Percentiles rank a stretch among this genome's conserved stretches.
These are phyloP conservation scores for Listronotus bonariensis DNA, from an alignment of 1,140 invertebrate species.

Conservation along the genomic window DNA sequence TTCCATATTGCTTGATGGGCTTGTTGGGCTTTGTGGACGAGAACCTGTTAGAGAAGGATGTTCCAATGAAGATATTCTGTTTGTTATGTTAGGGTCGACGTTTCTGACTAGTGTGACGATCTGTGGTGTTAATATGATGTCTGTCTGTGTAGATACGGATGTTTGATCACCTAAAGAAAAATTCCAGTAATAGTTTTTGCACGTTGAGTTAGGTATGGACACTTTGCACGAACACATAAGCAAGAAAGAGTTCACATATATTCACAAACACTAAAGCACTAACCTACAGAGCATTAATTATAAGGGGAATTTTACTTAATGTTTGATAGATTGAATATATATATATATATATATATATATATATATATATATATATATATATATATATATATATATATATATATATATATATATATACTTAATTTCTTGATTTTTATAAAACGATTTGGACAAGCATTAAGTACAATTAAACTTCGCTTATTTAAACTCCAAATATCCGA, in stretches of 20 bases:
- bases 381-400: not conserved
- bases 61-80: constrained; percentile 15
- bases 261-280: constrained; percentile 12
- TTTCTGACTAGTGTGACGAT: constrained; percentile 22
- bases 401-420: not conserved
- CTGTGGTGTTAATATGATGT: constrained; percentile 29
- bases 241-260: not conserved
- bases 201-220: not conserved
- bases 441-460: too few species aligned
- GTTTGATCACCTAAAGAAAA: constrained; percentile 29
- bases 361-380: not conserved
- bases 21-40: not conserved
- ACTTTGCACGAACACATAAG: constrained; percentile 24
- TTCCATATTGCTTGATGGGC: constrained; percentile 20
- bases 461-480: too few species aligned
- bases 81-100: constrained; percentile 19
- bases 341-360: not conserved
- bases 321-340: not conserved
- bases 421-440: not conserved
- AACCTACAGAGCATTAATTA: not conserved
- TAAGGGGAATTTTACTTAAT: not conserved
- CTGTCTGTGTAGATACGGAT: constrained; percentile 22
- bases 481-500: too few species aligned
- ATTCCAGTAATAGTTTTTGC: constrained; percentile 1
- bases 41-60: not conserved